These are phyloP conservation scores for Dipodomys ordii DNA, from an alignment of 2,113 vertebrate genomes.

Conservation along the genomic window DNA sequence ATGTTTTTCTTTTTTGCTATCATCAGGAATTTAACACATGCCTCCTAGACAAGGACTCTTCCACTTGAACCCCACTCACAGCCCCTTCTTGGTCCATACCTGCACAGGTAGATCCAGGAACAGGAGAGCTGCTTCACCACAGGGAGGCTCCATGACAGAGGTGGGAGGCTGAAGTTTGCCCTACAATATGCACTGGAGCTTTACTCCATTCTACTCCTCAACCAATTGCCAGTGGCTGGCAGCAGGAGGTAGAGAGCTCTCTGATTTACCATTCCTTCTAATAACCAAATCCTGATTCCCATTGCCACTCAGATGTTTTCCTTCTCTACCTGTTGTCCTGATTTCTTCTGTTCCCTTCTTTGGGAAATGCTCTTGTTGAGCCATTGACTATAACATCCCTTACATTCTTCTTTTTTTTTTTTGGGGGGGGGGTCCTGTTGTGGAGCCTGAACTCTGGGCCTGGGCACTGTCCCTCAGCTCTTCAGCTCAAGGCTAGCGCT, in stretches of 20 bases:
- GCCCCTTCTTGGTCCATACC: no score
- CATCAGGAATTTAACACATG: no score
- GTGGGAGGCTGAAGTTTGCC: not conserved
- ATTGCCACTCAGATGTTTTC: fast-evolving
- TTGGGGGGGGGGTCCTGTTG: not conserved
- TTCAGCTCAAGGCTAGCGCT: no score
- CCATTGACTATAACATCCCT: not conserved
- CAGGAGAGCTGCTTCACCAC: no score
- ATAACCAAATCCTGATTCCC: not conserved
- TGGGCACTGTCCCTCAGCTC: no score
- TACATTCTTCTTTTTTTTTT: not conserved
- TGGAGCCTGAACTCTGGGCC: no score
- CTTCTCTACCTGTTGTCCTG: no score
- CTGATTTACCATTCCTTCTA: not conserved
- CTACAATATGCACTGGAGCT: fast-evolving
- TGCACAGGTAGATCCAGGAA: no score
- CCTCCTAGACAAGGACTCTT: no score
- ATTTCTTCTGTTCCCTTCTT: not conserved
- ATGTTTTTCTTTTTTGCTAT: no score
- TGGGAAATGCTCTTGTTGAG: not conserved
- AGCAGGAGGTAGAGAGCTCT: not conserved
- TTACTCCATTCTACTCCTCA: not conserved
- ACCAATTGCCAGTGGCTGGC: not conserved
- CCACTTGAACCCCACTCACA: no score
- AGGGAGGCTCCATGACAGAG: not conserved